A percentile compares a stretch with the other conserved stretches of the same genome.
Conservation (phyloP, 2,797 vertebrate genomes). For the Sebastes kiyomatsui region DNA sequence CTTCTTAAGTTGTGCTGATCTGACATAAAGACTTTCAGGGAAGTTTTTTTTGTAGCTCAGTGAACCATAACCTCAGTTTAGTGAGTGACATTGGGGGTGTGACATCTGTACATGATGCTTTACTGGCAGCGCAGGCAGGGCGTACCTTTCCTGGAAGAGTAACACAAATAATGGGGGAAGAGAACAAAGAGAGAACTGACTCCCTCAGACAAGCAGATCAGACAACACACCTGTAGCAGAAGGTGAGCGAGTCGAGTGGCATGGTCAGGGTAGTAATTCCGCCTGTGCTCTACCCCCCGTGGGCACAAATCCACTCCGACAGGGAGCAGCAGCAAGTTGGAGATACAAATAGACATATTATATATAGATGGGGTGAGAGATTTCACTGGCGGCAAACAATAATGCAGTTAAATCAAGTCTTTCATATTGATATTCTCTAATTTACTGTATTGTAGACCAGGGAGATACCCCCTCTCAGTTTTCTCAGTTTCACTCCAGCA, state of each 20-base stretch:
- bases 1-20: background rate
- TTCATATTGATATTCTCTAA: slow-evolving; percentile 15
- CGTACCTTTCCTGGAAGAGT: slow-evolving; percentile 76
- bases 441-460: background rate
- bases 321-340: background rate
- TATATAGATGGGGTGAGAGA: background rate
- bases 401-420: background rate
- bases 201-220: slow-evolving; percentile 62
- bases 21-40: slow-evolving; percentile 24
- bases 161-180: slow-evolving; percentile 69
- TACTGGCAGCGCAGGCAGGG: slow-evolving; percentile 72
- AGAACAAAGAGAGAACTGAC: slow-evolving; percentile 70
- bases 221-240: slow-evolving; percentile 75
- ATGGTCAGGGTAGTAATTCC: slow-evolving; percentile 59
- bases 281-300: slow-evolving; percentile 28
- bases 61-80: slow-evolving; percentile 48
- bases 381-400: background rate
- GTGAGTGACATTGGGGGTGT: slow-evolving; percentile 58
- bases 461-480: slow-evolving; percentile 9
- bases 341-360: background rate
- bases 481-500: slow-evolving; percentile 40
- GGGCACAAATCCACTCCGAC: slow-evolving; percentile 32
- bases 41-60: slow-evolving; percentile 19
- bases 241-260: slow-evolving; percentile 60
- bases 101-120: slow-evolving; percentile 68